Conservation (phyloP, 2,888 invertebrate species). For the Chydorus sphaericus region DNA sequence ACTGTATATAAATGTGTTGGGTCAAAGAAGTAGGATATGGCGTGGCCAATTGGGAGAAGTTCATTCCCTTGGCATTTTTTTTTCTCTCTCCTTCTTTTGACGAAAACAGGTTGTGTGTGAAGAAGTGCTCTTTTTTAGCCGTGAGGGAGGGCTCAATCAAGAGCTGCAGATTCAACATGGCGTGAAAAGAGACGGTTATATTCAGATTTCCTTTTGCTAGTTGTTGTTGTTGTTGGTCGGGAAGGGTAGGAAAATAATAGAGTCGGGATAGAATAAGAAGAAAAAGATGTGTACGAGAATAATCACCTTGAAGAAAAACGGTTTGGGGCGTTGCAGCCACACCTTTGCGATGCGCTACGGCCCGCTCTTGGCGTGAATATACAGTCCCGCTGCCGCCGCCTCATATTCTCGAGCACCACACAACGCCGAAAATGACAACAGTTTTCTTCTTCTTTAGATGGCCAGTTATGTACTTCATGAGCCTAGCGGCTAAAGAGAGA, state of each 20-base stretch:
- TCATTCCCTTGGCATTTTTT: too few relatives aligned
- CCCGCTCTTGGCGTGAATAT: background rate
- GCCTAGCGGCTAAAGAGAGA: background rate
- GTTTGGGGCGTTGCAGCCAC: background rate
- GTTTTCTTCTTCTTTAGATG: background rate
- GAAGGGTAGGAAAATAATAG: background rate
- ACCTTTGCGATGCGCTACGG: too few relatives aligned
- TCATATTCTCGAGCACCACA: background rate
- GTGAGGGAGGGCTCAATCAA: background rate
- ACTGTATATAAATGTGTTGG: too few relatives aligned
- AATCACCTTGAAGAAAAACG: conserved; percentile 5
- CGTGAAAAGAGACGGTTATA: conserved; percentile 3
- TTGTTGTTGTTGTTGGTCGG: background rate
- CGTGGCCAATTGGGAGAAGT: background rate
- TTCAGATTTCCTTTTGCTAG: background rate
- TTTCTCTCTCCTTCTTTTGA: too few relatives aligned
- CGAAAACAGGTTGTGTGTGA: too few relatives aligned
- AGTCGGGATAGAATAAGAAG: too few relatives aligned
- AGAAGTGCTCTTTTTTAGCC: too few relatives aligned
- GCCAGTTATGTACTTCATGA: background rate
- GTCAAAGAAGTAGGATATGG: background rate
- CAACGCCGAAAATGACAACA: conserved; percentile 1
- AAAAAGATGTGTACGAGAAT: background rate
- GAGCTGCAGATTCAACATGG: background rate
- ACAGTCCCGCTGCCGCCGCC: background rate